phyloP scores from a whole-genome alignment of 1,140 invertebrate species.

The Tenebrio molitor region DNA sequence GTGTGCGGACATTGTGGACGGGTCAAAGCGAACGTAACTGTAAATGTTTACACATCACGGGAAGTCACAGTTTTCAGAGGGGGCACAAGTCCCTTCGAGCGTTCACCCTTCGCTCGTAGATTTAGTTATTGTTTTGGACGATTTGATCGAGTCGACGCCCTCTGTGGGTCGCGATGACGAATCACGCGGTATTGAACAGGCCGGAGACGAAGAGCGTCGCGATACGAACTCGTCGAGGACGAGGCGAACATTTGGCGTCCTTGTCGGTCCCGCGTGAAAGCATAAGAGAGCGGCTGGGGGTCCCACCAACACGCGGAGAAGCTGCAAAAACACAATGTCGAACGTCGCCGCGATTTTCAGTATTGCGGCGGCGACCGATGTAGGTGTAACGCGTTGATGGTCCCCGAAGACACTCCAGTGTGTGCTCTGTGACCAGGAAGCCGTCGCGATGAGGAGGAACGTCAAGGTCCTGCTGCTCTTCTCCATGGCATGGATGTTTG shows the following conservation, averaged over 20 bases:
- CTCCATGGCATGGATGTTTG: slow-evolving; percentile 69
- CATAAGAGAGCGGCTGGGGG: slow-evolving; percentile 33
- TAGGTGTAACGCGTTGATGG: slow-evolving; percentile 13
- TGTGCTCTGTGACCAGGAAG: slow-evolving; percentile 29
- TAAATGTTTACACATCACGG: slow-evolving; percentile 9
- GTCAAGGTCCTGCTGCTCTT: slow-evolving; percentile 68
- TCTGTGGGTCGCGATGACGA: slow-evolving; percentile 7
- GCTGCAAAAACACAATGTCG: slow-evolving; percentile 42
- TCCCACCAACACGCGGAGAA: slow-evolving; percentile 18
- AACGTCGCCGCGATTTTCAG: slow-evolving; percentile 43
- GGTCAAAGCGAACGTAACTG: neutral
- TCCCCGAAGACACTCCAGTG: slow-evolving; percentile 21
- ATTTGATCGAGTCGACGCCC: slow-evolving; percentile 21
- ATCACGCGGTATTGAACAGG: slow-evolving; percentile 14
- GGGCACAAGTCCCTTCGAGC: neutral
- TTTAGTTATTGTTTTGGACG: too few species aligned
- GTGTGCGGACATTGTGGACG: slow-evolving; percentile 73
- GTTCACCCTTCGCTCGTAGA: too few species aligned
- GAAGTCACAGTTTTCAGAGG: neutral
- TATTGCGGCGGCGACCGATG: slow-evolving; percentile 37
- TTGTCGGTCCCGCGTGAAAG: slow-evolving; percentile 31
- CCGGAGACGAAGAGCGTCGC: slow-evolving; percentile 34
- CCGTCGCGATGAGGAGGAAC: slow-evolving; percentile 66
- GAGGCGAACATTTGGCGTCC: slow-evolving; percentile 25
- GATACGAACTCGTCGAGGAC: slow-evolving; percentile 9